A percentile compares a stretch with the other conserved stretches of the same genome.
Evolutionary conservation across 2,888 invertebrate genomes (phyloP).

Genomic region (Mesoligia furuncula): DNA sequence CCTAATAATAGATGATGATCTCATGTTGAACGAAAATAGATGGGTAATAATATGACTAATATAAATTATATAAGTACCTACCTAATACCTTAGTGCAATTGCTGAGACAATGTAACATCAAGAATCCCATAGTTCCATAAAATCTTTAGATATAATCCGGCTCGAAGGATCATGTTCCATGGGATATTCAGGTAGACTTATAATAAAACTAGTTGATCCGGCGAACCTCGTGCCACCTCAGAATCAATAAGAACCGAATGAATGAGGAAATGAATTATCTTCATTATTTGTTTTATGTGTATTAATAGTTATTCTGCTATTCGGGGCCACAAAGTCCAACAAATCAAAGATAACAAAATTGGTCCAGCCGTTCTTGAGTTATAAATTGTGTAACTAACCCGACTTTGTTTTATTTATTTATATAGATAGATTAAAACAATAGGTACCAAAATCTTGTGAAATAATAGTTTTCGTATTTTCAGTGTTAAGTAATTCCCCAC

Average conservation of each 20-base stretch:
- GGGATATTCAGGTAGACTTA: neutral
- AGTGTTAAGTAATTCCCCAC: neutral
- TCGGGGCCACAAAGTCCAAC: too few relatives aligned
- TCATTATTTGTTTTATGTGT: too few relatives aligned
- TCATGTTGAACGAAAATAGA: neutral
- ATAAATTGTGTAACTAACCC: too few relatives aligned
- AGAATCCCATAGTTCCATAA: neutral
- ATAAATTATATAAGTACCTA: too few relatives aligned
- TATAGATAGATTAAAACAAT: neutral
- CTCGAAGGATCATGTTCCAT: slow-evolving; percentile 1
- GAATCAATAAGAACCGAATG: neutral
- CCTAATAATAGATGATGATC: neutral
- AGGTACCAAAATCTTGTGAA: neutral
- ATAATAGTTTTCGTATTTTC: neutral
- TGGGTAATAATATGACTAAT: neutral
- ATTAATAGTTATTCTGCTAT: too few relatives aligned
- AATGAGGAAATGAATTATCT: neutral
- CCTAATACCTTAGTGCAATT: neutral
- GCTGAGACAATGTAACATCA: neutral
- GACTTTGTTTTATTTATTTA: too few relatives aligned
- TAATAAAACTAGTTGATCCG: neutral
- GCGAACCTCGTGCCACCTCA: neutral
- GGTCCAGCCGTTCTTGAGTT: too few relatives aligned
- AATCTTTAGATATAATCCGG: slow-evolving; percentile 12
- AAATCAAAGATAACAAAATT: too few relatives aligned